Conservation (phyloP, 1,140 invertebrate species). For the Nephila pilipes region DNA sequence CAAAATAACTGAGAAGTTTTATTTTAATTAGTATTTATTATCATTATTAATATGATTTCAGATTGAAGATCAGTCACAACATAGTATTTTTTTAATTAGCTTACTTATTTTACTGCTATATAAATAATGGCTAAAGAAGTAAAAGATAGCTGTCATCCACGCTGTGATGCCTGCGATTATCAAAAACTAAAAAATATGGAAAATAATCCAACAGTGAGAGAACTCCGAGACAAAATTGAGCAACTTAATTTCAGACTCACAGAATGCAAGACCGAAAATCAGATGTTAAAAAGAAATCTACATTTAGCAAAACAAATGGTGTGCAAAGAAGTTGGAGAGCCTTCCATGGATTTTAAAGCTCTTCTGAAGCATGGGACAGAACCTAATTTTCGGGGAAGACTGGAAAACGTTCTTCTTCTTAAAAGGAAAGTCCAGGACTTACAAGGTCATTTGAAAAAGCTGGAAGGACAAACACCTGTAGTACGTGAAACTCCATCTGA, state of each 20-base stretch:
- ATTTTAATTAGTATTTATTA: no score
- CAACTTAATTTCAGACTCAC: background rate
- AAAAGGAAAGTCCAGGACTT: background rate
- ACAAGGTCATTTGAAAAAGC: background rate
- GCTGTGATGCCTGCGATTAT: background rate
- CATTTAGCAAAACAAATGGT: background rate
- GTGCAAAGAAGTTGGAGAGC: background rate
- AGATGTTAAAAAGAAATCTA: background rate
- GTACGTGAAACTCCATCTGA: background rate
- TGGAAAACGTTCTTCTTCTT: background rate
- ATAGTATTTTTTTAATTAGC: background rate
- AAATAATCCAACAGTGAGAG: background rate
- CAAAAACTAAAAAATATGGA: background rate
- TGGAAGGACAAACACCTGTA: background rate
- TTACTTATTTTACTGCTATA: background rate
- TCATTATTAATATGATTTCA: no score
- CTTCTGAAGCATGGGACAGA: background rate
- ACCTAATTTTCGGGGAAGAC: background rate
- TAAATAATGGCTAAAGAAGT: background rate
- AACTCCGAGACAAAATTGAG: background rate
- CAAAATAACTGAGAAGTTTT: no score
- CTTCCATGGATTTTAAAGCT: background rate
- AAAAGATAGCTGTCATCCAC: background rate
- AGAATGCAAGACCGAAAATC: conserved; percentile 6
- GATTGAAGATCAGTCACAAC: no score